Evolutionary conservation across 2,113 vertebrate genomes (phyloP).

Genomic region (Heteronetta atricapilla): DNA sequence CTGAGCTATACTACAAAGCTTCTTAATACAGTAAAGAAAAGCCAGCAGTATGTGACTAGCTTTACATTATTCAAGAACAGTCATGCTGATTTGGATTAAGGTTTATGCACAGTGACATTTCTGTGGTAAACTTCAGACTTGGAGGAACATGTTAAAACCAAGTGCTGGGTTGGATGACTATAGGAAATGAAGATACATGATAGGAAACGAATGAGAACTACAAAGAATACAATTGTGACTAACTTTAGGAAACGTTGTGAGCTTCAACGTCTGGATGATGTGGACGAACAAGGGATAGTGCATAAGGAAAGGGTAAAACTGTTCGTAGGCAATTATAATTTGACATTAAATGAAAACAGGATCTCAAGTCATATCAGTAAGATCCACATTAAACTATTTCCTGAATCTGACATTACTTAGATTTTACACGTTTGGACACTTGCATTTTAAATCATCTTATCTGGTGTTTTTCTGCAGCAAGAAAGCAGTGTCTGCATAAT

Average conservation of each 20-base stretch:
- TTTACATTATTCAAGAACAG: not conserved
- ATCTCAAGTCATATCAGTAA: not conserved
- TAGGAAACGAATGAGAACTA: not conserved
- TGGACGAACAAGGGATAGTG: not conserved
- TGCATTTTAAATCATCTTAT: not conserved
- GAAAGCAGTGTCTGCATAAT: not conserved
- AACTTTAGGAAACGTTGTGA: not conserved
- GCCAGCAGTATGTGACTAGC: not conserved
- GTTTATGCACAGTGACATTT: not conserved
- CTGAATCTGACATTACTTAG: not conserved
- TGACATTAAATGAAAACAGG: not conserved
- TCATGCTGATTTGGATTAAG: not conserved
- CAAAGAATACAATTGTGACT: not conserved
- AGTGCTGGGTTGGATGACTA: accelerated
- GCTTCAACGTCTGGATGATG: not conserved
- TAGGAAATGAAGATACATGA: not conserved
- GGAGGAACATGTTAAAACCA: not conserved
- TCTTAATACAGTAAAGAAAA: not conserved
- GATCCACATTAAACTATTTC: not conserved
- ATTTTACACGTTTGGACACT: not conserved
- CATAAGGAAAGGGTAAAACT: not conserved
- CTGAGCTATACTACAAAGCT: not conserved
- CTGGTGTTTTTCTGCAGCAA: not conserved
- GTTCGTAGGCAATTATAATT: not conserved
- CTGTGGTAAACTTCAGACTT: not conserved